Evolutionary conservation across 2,113 vertebrate species (phyloP).

Genomic region (Australoheros scitulus): DNA sequence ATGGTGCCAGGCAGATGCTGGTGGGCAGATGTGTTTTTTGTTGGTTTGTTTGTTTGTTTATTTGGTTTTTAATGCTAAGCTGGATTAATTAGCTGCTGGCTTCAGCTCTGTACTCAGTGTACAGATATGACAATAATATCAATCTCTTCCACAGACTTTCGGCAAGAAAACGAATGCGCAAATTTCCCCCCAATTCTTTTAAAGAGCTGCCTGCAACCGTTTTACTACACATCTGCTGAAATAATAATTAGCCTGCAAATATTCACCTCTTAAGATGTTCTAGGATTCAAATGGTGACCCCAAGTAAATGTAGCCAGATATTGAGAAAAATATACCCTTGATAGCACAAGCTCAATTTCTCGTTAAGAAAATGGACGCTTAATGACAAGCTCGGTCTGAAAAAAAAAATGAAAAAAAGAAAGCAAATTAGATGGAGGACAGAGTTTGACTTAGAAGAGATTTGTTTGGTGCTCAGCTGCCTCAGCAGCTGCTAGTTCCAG

Average conservation of each 20-base stretch:
- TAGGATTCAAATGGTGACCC: neutral
- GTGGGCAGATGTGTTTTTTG: neutral
- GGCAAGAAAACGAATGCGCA: neutral
- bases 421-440: conserved; percentile 22
- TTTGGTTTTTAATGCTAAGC: neutral
- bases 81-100: neutral
- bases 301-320: neutral
- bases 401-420: neutral
- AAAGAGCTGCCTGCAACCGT: neutral
- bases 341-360: conserved; percentile 15
- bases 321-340: neutral
- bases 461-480: conserved; percentile 50
- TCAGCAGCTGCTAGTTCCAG: conserved; percentile 50
- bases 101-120: neutral
- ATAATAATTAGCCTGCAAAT: conserved; percentile 13
- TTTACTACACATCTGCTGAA: neutral
- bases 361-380: conserved; percentile 42
- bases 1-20: neutral
- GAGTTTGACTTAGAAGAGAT: conserved; percentile 31
- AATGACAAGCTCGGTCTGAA: conserved; percentile 24
- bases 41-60: neutral
- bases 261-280: neutral
- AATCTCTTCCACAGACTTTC: neutral
- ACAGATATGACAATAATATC: neutral
- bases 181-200: neutral